Evolutionary conservation across 2,113 vertebrate species (phyloP).

Genomic region (Terrapene triunguis): DNA sequence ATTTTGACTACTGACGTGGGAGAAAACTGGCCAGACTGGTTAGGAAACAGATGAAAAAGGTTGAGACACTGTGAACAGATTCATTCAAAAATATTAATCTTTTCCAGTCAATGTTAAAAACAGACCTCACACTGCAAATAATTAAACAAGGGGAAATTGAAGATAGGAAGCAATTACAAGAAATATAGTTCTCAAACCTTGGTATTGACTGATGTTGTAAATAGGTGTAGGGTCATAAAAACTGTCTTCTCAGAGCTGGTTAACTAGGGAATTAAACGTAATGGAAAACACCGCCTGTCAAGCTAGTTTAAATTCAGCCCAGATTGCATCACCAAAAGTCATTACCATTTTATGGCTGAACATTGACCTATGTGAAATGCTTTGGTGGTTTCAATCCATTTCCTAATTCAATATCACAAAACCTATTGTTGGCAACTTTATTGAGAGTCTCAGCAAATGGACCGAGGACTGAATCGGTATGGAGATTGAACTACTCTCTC

Average conservation of each 20-base stretch:
- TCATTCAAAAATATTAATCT: not conserved
- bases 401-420: not conserved
- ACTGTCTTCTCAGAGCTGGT: not conserved
- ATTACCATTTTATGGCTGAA: not conserved
- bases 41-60: not conserved
- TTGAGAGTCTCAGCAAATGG: not conserved
- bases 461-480: not conserved
- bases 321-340: not conserved
- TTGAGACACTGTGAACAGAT: not conserved
- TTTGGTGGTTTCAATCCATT: not conserved
- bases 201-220: not conserved
- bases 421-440: not conserved
- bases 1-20: not conserved
- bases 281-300: not conserved
- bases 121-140: not conserved
- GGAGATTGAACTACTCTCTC: not conserved
- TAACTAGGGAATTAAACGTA: not conserved
- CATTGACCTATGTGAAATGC: not conserved
- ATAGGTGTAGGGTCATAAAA: not conserved
- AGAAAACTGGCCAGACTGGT: not conserved
- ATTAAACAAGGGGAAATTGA: not conserved
- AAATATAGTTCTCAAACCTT: not conserved
- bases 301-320: not conserved
- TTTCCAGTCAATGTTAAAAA: not conserved
- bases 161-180: not conserved